Base-by-base conservation (phyloP, 2,113 vertebrate species). In the Anser brachyrhynchus region DNA sequence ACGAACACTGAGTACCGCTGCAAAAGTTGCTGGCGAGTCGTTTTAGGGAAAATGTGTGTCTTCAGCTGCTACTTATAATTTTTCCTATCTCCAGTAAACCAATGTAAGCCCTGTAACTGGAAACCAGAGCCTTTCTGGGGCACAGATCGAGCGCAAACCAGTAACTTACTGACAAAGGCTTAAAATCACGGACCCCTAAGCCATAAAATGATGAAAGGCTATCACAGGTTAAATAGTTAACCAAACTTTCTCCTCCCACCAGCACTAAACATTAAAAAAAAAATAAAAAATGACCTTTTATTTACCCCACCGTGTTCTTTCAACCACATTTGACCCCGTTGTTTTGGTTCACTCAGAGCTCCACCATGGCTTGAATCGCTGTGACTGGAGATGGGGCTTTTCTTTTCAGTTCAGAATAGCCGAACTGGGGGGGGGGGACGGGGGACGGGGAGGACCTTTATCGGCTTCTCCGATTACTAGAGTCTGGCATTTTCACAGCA, bases 181-280 rank as follows among this genome's bases (percentile, higher is more conserved):
- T 91, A 94, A 86, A 93, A 90, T 58, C 51, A 70, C 1, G 3
- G 93, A 75, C 14, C 18, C 12, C 16, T 80, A 67, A 92, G 74
- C 82, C 82, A 92, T 72, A 95, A 92, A 95, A 96, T 88, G 62
- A 95, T 89, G 84, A 76, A 93, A 49, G 67, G 81, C 71, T 81
- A 84, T 78, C 76, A 92, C 20, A 94, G 72, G 76, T 94, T 95
- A 96, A 97, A 97, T 66, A 85, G 90, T 88, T 97, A 96, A 97
- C 93, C 79, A 97, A 96, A 93, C 80, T 96, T 94, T 95, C 88
- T 96, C 95, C 94, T 93, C 94, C 92, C 84, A 93, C 75, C 18
- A 92, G 75, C 71, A 59, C 65, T 86, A 95, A 96, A 88, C 0
- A 11, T 37, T 31, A 83, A 79, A 69, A 41, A 62, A 65, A 52